A percentile compares a stretch with the other conserved stretches of the same genome.
Evolutionary conservation across 2,797 vertebrate species (phyloP).

Genomic region (Scolopax rusticola): DNA sequence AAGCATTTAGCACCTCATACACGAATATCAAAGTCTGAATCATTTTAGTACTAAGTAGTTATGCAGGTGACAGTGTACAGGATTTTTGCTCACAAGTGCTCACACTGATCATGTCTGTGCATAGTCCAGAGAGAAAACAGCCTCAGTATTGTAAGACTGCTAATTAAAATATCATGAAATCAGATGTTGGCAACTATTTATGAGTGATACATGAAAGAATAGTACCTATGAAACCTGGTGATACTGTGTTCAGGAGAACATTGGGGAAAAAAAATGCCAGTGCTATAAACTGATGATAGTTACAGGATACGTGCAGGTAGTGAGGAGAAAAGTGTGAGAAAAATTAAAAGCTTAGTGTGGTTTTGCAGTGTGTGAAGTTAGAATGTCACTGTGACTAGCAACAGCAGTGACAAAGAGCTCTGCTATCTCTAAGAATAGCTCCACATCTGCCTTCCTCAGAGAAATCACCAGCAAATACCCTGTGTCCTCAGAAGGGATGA

Average conservation of each 20-base stretch:
- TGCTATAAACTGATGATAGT: not conserved
- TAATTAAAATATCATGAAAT: not conserved
- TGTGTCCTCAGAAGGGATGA: not conserved
- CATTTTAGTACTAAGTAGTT: not conserved
- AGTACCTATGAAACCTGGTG: not conserved
- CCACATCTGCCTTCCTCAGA: not conserved
- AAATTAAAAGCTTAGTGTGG: not conserved
- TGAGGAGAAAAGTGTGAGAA: not conserved
- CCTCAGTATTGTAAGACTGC: not conserved
- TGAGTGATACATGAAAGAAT: not conserved
- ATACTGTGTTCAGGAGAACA: not conserved
- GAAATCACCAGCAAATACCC: not conserved
- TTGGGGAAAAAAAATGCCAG: rapidly evolving
- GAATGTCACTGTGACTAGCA: not conserved
- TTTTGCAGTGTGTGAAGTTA: not conserved
- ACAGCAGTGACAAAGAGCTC: not conserved
- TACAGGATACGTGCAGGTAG: rapidly evolving
- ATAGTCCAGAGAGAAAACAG: not conserved
- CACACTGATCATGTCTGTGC: not conserved
- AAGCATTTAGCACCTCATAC: not conserved
- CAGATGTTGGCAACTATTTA: not conserved
- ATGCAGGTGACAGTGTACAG: not conserved
- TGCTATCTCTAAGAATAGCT: not conserved
- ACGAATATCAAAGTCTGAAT: not conserved
- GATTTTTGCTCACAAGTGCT: not conserved